Conservation (phyloP, 2,888 invertebrate species). For the Ophion ventricosus region DNA sequence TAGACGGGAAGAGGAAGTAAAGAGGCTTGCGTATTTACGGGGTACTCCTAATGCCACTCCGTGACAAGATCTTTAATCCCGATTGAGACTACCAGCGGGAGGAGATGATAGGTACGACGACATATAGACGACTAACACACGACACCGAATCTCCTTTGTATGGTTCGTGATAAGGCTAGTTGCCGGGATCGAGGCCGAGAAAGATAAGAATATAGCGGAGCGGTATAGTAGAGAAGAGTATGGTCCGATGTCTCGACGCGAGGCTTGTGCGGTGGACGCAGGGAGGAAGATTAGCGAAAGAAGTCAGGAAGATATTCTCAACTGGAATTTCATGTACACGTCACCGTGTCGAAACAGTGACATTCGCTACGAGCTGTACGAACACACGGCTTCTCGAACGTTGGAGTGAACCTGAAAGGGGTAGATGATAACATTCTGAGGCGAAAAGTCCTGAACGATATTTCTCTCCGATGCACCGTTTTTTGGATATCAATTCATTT, state of each 20-base stretch:
- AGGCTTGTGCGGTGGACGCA: constrained; percentile 42
- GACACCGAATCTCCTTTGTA: constrained; percentile 78
- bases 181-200: constrained; percentile 59
- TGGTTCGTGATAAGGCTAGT: constrained; percentile 77
- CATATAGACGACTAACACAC: constrained; percentile 69
- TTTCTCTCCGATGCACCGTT: neutral
- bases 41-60: constrained; percentile 77
- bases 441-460: neutral
- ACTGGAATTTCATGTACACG: constrained; percentile 49
- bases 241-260: constrained; percentile 41
- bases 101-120: constrained; percentile 51
- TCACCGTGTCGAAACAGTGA: constrained; percentile 39
- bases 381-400: neutral
- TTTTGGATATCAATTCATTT: neutral
- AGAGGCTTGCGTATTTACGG: constrained; percentile 67
- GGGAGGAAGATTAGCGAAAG: constrained; percentile 62
- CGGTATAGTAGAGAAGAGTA: constrained; percentile 37
- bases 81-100: constrained; percentile 74
- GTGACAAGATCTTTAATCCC: constrained; percentile 82
- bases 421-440: neutral
- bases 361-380: neutral
- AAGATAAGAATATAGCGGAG: constrained; percentile 49
- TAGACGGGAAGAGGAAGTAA: constrained; percentile 68
- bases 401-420: neutral
- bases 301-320: constrained; percentile 55